Percentiles rank a stretch among this genome's conserved stretches.
These are phyloP conservation scores for Aplidium turbinatum DNA, from an alignment of 23 tunicate genomes.

Conservation along the genomic window DNA sequence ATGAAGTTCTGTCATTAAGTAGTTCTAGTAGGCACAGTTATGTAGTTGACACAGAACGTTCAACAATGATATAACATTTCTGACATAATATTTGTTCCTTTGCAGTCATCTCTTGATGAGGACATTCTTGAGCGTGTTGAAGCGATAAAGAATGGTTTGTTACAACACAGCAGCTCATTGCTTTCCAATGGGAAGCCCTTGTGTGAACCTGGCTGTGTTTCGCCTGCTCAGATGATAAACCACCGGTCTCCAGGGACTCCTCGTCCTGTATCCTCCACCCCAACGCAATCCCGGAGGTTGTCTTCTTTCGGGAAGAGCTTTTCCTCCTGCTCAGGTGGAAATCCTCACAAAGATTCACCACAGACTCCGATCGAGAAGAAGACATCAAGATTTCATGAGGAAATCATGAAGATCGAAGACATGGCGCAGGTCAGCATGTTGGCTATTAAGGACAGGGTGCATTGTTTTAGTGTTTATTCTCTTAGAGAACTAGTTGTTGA, in stretches of 20 bases:
- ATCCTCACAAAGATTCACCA: conserved; percentile 39
- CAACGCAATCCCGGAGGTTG: conserved; percentile 18
- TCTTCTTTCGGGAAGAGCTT: conserved; percentile 53
- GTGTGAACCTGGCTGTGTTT: conserved; percentile 16
- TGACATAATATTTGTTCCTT: neutral
- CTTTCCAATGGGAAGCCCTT: neutral
- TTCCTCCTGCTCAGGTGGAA: conserved; percentile 10
- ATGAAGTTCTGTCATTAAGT: too few relatives aligned
- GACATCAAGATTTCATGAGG: conserved; percentile 48
- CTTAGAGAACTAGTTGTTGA: too few relatives aligned
- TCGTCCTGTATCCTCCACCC: conserved; percentile 26
- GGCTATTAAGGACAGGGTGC: too few relatives aligned
- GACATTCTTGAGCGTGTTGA: conserved; percentile 35
- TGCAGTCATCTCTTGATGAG: conserved; percentile 37
- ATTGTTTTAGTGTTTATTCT: too few relatives aligned
- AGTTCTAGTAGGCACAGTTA: too few relatives aligned
- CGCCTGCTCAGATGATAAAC: conserved; percentile 42
- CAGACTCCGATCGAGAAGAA: conserved; percentile 46
- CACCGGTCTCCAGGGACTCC: conserved; percentile 25
- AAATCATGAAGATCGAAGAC: conserved; percentile 75
- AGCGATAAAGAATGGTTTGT: conserved; percentile 32
- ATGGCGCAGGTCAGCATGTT: conserved; percentile 65
- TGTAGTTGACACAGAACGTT: too few relatives aligned
- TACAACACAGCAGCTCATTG: conserved; percentile 37
- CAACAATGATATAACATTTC: neutral